A percentile compares a stretch with the other conserved stretches of the same genome.
Conservation (phyloP, 2,113 vertebrate species). For the Microcebus murinus region DNA sequence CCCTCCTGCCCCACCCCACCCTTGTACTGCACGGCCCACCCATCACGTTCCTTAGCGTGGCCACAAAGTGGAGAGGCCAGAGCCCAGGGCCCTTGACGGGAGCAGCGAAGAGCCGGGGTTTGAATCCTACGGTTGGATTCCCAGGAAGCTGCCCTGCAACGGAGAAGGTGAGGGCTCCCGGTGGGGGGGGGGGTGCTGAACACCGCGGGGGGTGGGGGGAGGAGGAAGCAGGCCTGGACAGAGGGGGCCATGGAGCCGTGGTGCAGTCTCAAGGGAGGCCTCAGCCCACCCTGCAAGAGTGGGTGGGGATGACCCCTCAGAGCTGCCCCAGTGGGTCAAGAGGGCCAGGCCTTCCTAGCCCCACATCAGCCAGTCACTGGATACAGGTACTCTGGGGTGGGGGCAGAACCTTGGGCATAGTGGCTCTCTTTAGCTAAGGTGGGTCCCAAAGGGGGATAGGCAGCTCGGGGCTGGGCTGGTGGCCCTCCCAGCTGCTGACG, state of each 20-base stretch:
- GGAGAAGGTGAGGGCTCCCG: not conserved
- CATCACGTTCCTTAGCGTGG: not conserved
- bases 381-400: not conserved
- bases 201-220: not conserved
- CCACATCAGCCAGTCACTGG: not conserved
- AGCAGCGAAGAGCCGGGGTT: not conserved
- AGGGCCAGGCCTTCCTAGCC: not conserved
- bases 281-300: not conserved
- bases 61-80: not conserved
- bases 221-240: rapidly evolving
- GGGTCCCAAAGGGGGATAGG: not conserved
- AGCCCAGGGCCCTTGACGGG: rapidly evolving
- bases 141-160: not conserved
- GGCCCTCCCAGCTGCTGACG: not conserved
- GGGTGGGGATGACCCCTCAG: not conserved
- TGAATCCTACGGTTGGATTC: not conserved
- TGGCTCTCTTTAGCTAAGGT: not conserved
- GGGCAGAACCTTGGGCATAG: not conserved
- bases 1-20: too few species aligned
- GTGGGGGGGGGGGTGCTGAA: too few species aligned
- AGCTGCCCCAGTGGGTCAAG: not conserved
- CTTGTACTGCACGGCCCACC: not conserved
- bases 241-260: not conserved
- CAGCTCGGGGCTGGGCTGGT: not conserved
- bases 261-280: not conserved